Evolutionary conservation across 2,797 vertebrate genomes (phyloP).

Genomic region (Enteromius argenteus): DNA sequence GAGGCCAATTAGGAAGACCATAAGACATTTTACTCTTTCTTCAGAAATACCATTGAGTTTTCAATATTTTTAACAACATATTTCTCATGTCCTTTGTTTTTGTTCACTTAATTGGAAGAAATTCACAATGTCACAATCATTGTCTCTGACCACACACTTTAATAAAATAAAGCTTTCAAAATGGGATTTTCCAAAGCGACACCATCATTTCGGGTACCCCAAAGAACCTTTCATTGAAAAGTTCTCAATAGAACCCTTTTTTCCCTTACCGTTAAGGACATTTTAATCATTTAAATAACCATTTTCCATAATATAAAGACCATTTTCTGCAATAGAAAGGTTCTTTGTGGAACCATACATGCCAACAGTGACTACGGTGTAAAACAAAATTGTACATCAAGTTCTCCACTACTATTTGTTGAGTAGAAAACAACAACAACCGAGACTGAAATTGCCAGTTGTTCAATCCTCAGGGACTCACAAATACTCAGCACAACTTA

Average conservation of each 20-base stretch:
- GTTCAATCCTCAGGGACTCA: slow-evolving; percentile 11
- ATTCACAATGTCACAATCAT: not conserved
- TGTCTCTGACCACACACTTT: not conserved
- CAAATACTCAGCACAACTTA: slow-evolving; percentile 1
- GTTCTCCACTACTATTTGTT: not conserved
- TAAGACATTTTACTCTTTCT: slow-evolving; percentile 8
- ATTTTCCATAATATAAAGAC: not conserved
- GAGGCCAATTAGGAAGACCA: slow-evolving; percentile 53
- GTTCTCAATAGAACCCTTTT: not conserved
- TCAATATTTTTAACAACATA: not conserved
- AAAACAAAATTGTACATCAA: not conserved
- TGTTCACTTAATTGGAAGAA: not conserved
- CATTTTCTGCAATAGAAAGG: not conserved
- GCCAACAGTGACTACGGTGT: not conserved
- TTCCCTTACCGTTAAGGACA: not conserved
- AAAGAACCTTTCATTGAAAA: not conserved
- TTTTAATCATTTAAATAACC: not conserved
- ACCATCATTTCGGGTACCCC: not conserved
- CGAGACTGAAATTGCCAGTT: slow-evolving; percentile 28
- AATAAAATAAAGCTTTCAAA: not conserved
- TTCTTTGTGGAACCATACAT: not conserved
- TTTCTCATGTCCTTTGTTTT: not conserved
- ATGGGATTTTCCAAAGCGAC: not conserved
- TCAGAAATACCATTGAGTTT: slow-evolving; percentile 29
- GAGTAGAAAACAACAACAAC: slow-evolving; percentile 22